These are phyloP conservation scores for Drosophila virilis DNA, from an alignment of 1,140 invertebrate genomes.

Conservation along the genomic window DNA sequence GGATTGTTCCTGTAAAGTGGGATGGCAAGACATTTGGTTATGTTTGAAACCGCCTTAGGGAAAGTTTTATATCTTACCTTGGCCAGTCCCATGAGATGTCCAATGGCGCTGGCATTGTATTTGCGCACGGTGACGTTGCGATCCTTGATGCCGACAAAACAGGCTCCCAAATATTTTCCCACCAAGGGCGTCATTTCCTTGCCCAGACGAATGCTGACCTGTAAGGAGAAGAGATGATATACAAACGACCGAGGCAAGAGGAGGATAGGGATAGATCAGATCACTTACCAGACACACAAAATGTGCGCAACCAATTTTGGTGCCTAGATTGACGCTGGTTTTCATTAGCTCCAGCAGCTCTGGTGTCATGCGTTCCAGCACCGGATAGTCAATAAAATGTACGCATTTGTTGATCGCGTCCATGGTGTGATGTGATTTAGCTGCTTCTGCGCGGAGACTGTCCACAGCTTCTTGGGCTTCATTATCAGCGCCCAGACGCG, in stretches of 20 bases:
- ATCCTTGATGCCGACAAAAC: conserved; percentile 92
- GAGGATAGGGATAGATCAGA: background rate
- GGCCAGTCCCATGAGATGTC: conserved; percentile 93
- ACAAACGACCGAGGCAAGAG: background rate
- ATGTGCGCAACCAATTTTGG: conserved; percentile 93
- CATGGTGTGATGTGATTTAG: conserved; percentile 93
- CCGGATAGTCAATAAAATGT: conserved; percentile 91
- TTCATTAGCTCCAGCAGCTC: conserved; percentile 93
- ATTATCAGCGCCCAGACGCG: conserved; percentile 88
- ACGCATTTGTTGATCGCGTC: conserved; percentile 95
- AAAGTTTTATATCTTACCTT: conserved; percentile 85
- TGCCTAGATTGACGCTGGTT: conserved; percentile 91
- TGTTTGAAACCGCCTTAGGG: no score
- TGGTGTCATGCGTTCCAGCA: conserved; percentile 91
- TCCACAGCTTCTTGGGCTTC: conserved; percentile 90
- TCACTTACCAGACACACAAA: conserved; percentile 90
- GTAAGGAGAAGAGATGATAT: background rate
- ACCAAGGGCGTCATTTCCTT: conserved; percentile 85
- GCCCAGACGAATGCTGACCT: conserved; percentile 85
- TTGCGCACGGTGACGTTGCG: conserved; percentile 93
- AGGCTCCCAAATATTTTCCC: conserved; percentile 91
- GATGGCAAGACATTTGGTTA: background rate
- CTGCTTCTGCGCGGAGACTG: conserved; percentile 89
- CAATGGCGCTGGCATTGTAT: conserved; percentile 92
- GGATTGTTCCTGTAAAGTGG: conserved; percentile 86